Percentiles rank a stretch among this genome's conserved stretches.
Evolutionary conservation across 2,797 vertebrate genomes (phyloP).

Genomic region (Spinus pinus): DNA sequence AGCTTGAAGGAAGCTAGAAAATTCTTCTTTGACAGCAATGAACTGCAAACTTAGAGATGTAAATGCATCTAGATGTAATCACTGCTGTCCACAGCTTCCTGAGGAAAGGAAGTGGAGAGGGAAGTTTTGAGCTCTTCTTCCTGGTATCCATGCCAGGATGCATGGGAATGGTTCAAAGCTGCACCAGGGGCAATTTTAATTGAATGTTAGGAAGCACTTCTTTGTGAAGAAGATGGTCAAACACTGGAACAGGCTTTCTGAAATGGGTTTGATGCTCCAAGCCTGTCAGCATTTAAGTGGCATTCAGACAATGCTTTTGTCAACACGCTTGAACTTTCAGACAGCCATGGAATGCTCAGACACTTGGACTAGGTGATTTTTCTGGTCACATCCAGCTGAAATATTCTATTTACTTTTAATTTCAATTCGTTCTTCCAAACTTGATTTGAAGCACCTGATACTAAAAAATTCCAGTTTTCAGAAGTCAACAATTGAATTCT

Average conservation of each 20-base stretch:
- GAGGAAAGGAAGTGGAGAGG: neutral
- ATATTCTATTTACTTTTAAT: neutral
- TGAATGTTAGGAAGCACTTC: neutral
- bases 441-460: neutral
- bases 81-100: neutral
- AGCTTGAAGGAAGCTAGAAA: neutral
- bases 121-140: neutral
- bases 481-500: neutral
- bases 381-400: neutral
- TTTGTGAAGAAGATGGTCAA: neutral
- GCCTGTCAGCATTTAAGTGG: neutral
- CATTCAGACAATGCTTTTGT: neutral
- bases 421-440: neutral
- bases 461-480: neutral
- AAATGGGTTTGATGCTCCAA: neutral
- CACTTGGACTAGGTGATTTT: neutral
- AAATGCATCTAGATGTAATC: neutral
- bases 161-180: neutral
- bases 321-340: neutral
- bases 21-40: neutral
- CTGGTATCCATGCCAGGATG: neutral
- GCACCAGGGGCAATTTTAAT: accelerated
- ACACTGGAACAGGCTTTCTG: neutral
- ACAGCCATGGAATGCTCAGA: neutral
- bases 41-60: neutral